phyloP scores from a whole-genome alignment of 2,797 vertebrate species.

The Halcyon smyrnensis region DNA sequence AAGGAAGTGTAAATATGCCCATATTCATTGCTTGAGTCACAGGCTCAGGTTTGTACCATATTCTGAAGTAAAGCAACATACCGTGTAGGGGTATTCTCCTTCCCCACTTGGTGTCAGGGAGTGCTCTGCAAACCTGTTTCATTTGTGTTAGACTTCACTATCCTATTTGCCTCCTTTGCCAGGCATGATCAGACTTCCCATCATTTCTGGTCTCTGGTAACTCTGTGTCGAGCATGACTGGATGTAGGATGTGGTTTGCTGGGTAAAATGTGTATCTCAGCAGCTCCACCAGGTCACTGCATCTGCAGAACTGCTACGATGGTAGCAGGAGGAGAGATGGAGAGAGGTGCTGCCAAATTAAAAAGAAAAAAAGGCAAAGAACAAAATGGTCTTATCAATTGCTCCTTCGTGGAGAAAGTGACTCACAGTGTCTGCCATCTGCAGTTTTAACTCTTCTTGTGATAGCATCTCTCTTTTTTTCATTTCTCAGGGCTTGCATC shows the following conservation, averaged over 20 bases:
- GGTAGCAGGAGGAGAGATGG: background rate
- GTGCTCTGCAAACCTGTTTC: background rate
- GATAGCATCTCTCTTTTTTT: background rate
- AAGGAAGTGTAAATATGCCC: background rate
- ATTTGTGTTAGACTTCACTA: background rate
- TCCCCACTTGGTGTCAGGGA: background rate
- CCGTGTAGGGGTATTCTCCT: background rate
- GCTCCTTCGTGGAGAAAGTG: background rate
- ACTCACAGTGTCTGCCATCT: background rate
- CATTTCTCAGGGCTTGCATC: background rate
- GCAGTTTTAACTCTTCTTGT: background rate
- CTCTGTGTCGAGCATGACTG: background rate
- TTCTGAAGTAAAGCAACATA: background rate
- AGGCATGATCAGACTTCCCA: background rate
- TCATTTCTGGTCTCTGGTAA: background rate
- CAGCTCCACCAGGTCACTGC: background rate
- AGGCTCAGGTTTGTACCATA: background rate
- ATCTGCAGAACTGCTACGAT: background rate
- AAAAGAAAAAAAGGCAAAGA: background rate
- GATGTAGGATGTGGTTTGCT: background rate
- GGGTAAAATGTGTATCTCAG: accelerated
- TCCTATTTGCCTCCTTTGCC: background rate
- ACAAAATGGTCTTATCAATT: background rate
- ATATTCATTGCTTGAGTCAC: background rate
- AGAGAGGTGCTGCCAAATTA: background rate